These are phyloP conservation scores for Tokudaia tokunoshimensis DNA, from an alignment of 2,797 vertebrate species.

Conservation along the genomic window DNA sequence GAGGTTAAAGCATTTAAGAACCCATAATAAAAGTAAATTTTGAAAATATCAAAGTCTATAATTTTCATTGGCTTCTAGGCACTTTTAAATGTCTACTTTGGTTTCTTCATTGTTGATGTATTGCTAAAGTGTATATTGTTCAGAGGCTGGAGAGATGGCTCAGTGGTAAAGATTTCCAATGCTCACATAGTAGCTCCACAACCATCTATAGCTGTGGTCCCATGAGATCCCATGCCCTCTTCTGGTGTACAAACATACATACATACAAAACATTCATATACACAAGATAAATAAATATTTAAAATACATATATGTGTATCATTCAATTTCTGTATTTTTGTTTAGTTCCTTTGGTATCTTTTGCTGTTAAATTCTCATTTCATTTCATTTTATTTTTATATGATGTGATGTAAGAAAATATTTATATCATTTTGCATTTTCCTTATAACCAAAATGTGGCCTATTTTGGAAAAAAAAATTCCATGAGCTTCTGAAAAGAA, in stretches of 20 bases:
- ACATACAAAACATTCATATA: too few relatives aligned
- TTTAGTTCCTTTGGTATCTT: neutral
- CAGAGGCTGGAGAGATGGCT: neutral
- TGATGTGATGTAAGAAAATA: neutral
- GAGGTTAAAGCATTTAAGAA: too few relatives aligned
- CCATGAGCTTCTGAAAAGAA: neutral
- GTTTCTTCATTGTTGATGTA: neutral
- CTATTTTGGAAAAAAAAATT: neutral
- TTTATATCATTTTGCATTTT: neutral
- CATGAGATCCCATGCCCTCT: neutral
- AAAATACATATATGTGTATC: neutral
- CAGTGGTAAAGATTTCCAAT: neutral
- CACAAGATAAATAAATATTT: neutral
- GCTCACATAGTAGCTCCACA: neutral
- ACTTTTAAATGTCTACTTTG: neutral
- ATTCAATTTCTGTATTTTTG: neutral
- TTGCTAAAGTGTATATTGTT: neutral
- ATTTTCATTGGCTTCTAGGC: neutral
- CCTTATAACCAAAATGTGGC: neutral
- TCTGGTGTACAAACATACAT: neutral
- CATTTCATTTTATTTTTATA: neutral
- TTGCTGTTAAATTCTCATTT: neutral
- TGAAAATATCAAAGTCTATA: too few relatives aligned
- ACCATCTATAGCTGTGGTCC: neutral
- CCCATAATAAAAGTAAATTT: too few relatives aligned